These are phyloP conservation scores for Triops longicaudatus DNA, from an alignment of 1,140 invertebrate genomes.

Conservation along the genomic window DNA sequence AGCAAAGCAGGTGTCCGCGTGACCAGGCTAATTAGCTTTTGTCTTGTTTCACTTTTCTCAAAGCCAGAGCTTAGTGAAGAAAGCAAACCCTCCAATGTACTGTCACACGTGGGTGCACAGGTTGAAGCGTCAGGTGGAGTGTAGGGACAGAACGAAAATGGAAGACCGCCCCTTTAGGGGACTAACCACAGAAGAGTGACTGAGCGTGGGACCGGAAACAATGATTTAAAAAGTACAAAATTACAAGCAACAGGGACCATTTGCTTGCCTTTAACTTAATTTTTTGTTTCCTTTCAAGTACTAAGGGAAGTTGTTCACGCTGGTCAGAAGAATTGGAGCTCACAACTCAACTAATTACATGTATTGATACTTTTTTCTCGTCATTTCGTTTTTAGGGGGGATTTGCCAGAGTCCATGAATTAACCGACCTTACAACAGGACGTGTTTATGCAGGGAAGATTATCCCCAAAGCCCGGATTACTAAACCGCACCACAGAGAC, in stretches of 20 bases:
- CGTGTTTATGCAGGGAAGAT: constrained; percentile 62
- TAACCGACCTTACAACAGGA: constrained; percentile 51
- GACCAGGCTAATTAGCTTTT: background rate
- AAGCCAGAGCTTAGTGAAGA: background rate
- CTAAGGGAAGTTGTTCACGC: background rate
- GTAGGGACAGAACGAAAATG: background rate
- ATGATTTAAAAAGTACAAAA: background rate
- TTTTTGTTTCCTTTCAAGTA: background rate
- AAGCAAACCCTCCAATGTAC: background rate
- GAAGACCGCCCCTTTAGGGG: background rate
- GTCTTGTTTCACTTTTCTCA: background rate
- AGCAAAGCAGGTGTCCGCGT: background rate
- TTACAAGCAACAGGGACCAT: background rate
- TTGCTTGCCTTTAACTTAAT: background rate
- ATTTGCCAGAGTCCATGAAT: constrained; percentile 62
- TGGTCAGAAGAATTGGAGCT: background rate
- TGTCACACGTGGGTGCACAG: constrained; percentile 6
- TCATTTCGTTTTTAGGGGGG: constrained; percentile 49
- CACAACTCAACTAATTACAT: constrained; percentile 1
- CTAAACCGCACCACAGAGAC: constrained; percentile 56
- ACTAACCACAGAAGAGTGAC: background rate
- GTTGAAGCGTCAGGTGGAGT: constrained; percentile 3
- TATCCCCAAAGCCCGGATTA: constrained; percentile 57
- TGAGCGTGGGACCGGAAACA: background rate
- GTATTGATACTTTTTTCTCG: constrained; percentile 24